A percentile compares a stretch with the other conserved stretches of the same genome.
Conservation (phyloP, 2,888 invertebrate species). For the Pemphredon lugubris region DNA sequence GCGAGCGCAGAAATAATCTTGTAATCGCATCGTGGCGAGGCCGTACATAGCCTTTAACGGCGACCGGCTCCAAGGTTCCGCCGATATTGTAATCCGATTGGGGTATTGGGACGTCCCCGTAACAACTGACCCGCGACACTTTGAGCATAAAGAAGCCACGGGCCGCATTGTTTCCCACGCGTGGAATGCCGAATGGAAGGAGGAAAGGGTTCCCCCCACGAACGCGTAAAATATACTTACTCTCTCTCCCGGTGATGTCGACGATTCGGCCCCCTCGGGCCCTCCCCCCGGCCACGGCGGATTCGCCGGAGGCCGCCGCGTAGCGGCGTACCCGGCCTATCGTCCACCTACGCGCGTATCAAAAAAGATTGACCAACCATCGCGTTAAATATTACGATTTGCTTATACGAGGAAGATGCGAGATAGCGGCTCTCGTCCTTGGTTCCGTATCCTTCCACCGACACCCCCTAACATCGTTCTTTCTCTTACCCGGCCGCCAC, state of each 20-base stretch:
- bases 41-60: too few species aligned
- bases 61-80: too few species aligned
- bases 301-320: constrained; percentile 65
- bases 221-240: constrained; percentile 57
- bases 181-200: constrained; percentile 71
- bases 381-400: constrained; percentile 77
- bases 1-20: too few species aligned
- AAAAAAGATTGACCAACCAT: constrained; percentile 56
- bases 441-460: constrained; percentile 41
- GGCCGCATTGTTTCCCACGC: constrained; percentile 79
- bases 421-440: constrained; percentile 63
- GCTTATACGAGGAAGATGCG: constrained; percentile 70
- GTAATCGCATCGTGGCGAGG: too few species aligned
- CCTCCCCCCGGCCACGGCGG: constrained; percentile 65
- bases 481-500: constrained; percentile 24
- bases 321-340: too few species aligned
- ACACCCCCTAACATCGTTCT: constrained; percentile 31
- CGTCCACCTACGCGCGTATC: constrained; percentile 61
- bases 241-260: constrained; percentile 35
- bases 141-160: constrained; percentile 75
- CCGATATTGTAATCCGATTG: constrained; percentile 55
- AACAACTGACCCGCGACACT: constrained; percentile 73
- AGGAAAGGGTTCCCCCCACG: constrained; percentile 11
- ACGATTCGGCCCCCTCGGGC: constrained; percentile 63
- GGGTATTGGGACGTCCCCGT: constrained; percentile 58